These are phyloP conservation scores for Meloidogyne chitwoodi DNA, from an alignment of 1,140 invertebrate species.

Conservation along the genomic window DNA sequence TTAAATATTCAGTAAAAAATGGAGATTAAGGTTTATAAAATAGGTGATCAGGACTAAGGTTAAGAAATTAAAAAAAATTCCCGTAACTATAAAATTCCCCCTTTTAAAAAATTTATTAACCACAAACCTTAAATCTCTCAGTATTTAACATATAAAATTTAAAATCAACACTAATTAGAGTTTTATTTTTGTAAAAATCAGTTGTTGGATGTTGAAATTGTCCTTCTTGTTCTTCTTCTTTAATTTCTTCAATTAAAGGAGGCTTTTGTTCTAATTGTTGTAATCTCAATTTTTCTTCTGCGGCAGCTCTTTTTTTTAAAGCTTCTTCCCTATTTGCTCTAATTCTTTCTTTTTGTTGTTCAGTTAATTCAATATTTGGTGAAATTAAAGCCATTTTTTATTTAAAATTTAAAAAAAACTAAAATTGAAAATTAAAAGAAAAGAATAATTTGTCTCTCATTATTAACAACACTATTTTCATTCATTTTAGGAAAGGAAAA, in stretches of 20 bases:
- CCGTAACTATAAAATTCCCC: background rate
- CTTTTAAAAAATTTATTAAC: background rate
- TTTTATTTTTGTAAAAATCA: background rate
- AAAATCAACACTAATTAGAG: background rate
- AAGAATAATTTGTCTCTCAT: too few relatives aligned
- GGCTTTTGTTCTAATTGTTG: slow-evolving; percentile 12
- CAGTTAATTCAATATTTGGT: slow-evolving; percentile 20
- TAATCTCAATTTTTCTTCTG: background rate
- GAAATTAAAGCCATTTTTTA: background rate
- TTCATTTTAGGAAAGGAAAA: too few relatives aligned
- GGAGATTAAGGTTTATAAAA: too few relatives aligned
- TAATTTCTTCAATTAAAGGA: too few relatives aligned
- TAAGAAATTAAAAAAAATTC: too few relatives aligned
- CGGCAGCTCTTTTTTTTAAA: slow-evolving; percentile 9
- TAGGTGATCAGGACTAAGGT: too few relatives aligned
- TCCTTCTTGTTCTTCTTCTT: background rate
- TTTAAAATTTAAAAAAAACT: background rate
- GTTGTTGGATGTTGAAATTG: background rate
- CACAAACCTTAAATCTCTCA: slow-evolving; percentile 7
- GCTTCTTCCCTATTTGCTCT: slow-evolving; percentile 30
- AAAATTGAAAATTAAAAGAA: too few relatives aligned
- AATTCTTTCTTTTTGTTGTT: slow-evolving; percentile 29
- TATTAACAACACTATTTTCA: too few relatives aligned
- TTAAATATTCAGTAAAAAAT: too few relatives aligned
- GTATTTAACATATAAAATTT: slow-evolving; percentile 2